Conservation (phyloP, 2,888 invertebrate genomes). For the Philaethria dido region DNA sequence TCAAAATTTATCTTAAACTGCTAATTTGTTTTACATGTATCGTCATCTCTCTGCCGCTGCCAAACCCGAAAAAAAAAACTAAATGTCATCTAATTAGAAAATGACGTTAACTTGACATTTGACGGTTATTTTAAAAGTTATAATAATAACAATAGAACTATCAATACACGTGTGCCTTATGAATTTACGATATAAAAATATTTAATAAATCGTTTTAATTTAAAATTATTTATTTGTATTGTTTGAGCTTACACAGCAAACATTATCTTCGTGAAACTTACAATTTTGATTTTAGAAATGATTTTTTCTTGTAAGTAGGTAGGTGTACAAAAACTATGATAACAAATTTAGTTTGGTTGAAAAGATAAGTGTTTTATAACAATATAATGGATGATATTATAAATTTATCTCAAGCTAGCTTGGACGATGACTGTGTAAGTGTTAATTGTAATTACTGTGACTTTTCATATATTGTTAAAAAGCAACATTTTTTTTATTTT, state of each 20-base stretch:
- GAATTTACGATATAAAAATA: background rate
- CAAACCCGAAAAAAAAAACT: too few relatives aligned
- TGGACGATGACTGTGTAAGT: constrained; percentile 47
- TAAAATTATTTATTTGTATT: background rate
- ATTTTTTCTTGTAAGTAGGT: background rate
- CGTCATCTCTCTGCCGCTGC: too few relatives aligned
- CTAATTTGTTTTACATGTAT: too few relatives aligned
- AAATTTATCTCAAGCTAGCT: constrained; percentile 40
- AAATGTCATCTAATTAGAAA: too few relatives aligned
- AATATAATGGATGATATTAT: constrained; percentile 33
- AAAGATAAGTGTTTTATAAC: background rate
- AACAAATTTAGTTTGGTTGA: background rate
- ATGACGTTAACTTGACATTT: background rate
- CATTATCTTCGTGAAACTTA: background rate
- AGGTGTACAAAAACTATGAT: background rate
- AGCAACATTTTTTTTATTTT: background rate
- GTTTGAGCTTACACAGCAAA: too few relatives aligned
- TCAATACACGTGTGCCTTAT: background rate
- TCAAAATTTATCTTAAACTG: too few relatives aligned
- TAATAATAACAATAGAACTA: background rate
- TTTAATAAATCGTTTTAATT: background rate
- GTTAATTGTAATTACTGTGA: background rate
- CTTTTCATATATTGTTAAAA: background rate
- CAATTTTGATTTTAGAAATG: too few relatives aligned
- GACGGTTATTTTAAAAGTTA: constrained; percentile 17